Base-by-base conservation (phyloP, 2,797 vertebrate genomes). In the Geotrypetes seraphini region DNA sequence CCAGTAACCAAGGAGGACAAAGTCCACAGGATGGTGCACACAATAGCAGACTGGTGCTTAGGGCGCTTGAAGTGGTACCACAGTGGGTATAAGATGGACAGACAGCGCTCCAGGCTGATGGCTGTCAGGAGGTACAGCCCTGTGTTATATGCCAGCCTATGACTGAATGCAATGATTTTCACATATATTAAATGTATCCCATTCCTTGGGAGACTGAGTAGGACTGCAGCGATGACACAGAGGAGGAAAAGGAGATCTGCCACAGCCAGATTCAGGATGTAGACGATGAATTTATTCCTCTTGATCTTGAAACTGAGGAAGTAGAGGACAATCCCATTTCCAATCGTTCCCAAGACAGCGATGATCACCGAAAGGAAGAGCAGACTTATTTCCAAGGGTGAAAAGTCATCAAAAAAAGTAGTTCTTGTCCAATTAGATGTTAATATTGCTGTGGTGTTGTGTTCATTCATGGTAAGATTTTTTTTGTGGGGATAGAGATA, bases 61-160 rank as follows among this genome's bases (percentile, higher is more conserved):
- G 63, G 62, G 4, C 3, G 41, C 12, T 6, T 32, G 10, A 38
- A 42, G 6, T 22, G 44, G 34, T 50, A 50, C 67, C 67, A 67
- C 31, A 57, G 25, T 5, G 64, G 66, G 18, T 53, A 63, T 31
- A 71, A 52, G 30, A 34, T 44, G 0, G 53, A 45, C 6, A 54
- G 5, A 1, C 66, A 63, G 35, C 63, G 51, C 45, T 66, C 66
- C n/a, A n/a, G 4, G 0, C 70, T 63, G 46, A 71, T 60, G 37
- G 59, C 43, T 0, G 42, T 50, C 18, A 66, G 66, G 19, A 67
- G 25, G 17, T 68, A 66, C 25, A 69, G 40, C 5, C 64, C 60
- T 0, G 60, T 14, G 16, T 47, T 47, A 18, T 47, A 47, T 5
- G 43, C 36, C 21, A 46, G 39, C 30, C 39, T 29, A 34, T 34